phyloP scores from a whole-genome alignment of 2,113 vertebrate species.

The Ramphastos sulfuratus region DNA sequence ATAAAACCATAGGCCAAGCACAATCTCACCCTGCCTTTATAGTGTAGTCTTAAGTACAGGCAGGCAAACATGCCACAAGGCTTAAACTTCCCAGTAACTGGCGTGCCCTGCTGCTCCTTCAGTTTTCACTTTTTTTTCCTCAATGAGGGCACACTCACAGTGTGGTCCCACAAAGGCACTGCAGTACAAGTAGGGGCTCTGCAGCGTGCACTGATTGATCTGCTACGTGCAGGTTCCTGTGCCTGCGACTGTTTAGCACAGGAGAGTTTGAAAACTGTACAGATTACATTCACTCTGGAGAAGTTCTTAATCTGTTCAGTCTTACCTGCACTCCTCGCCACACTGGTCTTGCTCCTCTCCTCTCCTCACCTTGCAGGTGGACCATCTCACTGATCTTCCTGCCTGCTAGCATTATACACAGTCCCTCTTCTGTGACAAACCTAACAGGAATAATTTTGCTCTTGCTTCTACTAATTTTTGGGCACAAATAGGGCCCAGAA shows the following conservation, averaged over 20 bases:
- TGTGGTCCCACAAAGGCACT: fast-evolving
- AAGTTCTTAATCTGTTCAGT: not conserved
- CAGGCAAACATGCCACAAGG: not conserved
- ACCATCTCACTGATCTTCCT: fast-evolving
- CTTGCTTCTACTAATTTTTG: not conserved
- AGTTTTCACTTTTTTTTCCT: not conserved
- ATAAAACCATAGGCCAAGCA: not conserved
- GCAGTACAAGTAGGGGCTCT: not conserved
- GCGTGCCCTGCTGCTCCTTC: not conserved
- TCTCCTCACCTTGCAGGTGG: fast-evolving
- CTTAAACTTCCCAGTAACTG: not conserved
- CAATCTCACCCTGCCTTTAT: not conserved
- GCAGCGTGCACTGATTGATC: fast-evolving
- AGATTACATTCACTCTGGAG: not conserved
- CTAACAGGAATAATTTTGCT: not conserved
- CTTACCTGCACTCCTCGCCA: not conserved
- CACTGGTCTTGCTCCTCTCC: not conserved
- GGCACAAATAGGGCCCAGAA: not conserved
- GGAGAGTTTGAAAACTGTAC: not conserved
- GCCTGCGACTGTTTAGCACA: not conserved
- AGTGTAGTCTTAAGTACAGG: not conserved
- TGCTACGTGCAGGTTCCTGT: not conserved
- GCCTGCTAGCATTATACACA: not conserved
- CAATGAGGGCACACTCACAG: fast-evolving
- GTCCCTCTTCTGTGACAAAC: not conserved